These are phyloP conservation scores for Myotis daubentonii DNA, from an alignment of 2,797 vertebrate species.

Conservation along the genomic window DNA sequence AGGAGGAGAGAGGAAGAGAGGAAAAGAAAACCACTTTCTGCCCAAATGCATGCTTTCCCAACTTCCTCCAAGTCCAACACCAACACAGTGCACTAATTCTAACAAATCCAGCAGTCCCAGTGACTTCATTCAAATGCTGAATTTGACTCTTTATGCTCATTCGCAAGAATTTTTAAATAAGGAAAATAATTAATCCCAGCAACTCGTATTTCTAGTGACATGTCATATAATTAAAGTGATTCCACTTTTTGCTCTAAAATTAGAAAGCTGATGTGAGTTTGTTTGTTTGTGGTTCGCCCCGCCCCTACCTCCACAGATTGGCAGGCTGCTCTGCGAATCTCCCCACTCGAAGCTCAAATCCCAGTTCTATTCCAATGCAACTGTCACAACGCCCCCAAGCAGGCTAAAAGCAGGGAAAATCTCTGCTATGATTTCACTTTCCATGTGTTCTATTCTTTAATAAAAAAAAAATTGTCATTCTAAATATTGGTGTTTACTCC, in stretches of 20 bases:
- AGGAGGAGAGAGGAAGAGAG: not conserved
- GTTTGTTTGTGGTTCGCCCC: slow-evolving; percentile 59
- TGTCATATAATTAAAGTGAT: slow-evolving; percentile 74
- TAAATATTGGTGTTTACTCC: slow-evolving; percentile 78
- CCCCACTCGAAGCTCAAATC: slow-evolving; percentile 60
- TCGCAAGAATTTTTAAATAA: slow-evolving; percentile 68
- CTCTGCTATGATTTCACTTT: slow-evolving; percentile 66
- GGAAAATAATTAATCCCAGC: slow-evolving; percentile 68
- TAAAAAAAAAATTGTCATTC: slow-evolving; percentile 77
- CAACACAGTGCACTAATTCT: slow-evolving; percentile 3
- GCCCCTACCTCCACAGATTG: slow-evolving; percentile 64
- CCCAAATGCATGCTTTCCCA: slow-evolving; percentile 47
- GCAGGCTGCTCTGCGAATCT: slow-evolving; percentile 59
- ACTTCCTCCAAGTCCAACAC: not conserved
- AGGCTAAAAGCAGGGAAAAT: slow-evolving; percentile 66
- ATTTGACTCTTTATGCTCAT: slow-evolving; percentile 68
- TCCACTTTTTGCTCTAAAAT: slow-evolving; percentile 72
- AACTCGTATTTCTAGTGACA: slow-evolving; percentile 69
- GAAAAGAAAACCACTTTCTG: not conserved
- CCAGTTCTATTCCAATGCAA: slow-evolving; percentile 70
- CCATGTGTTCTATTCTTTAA: slow-evolving; percentile 73
- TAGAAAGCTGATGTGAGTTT: slow-evolving; percentile 78
- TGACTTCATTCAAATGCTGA: slow-evolving; percentile 43
- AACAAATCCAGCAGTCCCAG: not conserved
- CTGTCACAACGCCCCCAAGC: slow-evolving; percentile 75